These are phyloP conservation scores for Pararge aegeria DNA, from an alignment of 1,140 invertebrate species.

Conservation along the genomic window DNA sequence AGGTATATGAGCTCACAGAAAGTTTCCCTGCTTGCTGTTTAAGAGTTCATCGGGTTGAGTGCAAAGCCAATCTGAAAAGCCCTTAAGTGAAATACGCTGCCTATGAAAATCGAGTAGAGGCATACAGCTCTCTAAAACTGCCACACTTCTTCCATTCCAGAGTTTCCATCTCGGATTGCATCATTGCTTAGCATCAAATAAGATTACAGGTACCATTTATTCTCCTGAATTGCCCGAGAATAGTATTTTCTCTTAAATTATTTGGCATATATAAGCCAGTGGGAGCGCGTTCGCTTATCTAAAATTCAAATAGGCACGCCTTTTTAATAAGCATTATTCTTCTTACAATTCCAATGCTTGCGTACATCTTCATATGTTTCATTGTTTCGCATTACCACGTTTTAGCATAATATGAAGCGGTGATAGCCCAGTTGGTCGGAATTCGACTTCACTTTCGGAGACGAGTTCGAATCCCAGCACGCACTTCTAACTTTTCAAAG, in stretches of 20 bases:
- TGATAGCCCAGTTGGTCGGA: no score
- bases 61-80: no score
- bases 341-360: not conserved
- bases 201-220: not conserved
- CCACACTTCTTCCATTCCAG: no score
- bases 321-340: not conserved
- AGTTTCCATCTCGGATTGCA: not conserved
- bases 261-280: not conserved
- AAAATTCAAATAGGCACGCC: not conserved
- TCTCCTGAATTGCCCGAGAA: not conserved
- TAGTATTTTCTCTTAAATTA: not conserved
- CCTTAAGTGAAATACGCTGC: no score
- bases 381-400: not conserved
- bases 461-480: no score
- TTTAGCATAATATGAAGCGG: not conserved
- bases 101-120: no score
- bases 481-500: no score
- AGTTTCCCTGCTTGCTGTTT: no score
- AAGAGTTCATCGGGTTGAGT: no score
- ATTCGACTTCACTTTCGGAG: no score
- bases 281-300: not conserved
- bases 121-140: no score
- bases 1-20: no score
- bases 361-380: not conserved
- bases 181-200: not conserved